phyloP scores from a whole-genome alignment of 2,888 invertebrate genomes.

The Yponomeuta plumbellus region DNA sequence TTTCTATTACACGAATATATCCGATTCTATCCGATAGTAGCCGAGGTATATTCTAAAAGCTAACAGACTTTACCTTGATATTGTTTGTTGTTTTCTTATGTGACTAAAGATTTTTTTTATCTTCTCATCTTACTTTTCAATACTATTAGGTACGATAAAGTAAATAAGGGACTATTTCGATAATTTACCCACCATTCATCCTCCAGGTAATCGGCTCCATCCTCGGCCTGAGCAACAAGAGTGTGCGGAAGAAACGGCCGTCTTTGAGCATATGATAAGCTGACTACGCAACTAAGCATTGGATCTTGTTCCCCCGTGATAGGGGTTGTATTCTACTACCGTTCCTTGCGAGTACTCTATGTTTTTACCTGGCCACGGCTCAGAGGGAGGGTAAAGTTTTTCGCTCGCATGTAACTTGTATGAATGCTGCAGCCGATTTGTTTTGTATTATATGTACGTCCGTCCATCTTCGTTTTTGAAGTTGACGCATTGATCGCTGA shows the following conservation, averaged over 20 bases:
- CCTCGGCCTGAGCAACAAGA: slow-evolving; percentile 85
- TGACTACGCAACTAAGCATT: slow-evolving; percentile 23
- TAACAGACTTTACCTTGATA: too few relatives aligned
- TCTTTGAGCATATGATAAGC: slow-evolving; percentile 83
- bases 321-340: slow-evolving; percentile 41
- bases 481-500: neutral
- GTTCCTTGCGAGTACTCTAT: neutral
- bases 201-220: slow-evolving; percentile 81
- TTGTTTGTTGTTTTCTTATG: too few relatives aligned
- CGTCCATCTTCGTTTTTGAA: neutral
- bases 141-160: too few relatives aligned
- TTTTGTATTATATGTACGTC: too few relatives aligned
- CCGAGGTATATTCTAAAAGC: too few relatives aligned
- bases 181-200: too few relatives aligned
- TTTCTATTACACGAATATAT: too few relatives aligned
- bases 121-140: too few relatives aligned
- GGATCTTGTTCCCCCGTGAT: slow-evolving; percentile 58
- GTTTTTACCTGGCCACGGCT: neutral
- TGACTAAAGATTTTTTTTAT: too few relatives aligned
- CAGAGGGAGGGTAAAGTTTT: neutral
- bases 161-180: too few relatives aligned
- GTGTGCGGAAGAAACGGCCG: slow-evolving; percentile 86
- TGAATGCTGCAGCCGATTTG: neutral
- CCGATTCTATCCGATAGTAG: too few relatives aligned
- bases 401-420: neutral